phyloP scores from a whole-genome alignment of 2,888 invertebrate genomes.

The Charanyca ferruginea region DNA sequence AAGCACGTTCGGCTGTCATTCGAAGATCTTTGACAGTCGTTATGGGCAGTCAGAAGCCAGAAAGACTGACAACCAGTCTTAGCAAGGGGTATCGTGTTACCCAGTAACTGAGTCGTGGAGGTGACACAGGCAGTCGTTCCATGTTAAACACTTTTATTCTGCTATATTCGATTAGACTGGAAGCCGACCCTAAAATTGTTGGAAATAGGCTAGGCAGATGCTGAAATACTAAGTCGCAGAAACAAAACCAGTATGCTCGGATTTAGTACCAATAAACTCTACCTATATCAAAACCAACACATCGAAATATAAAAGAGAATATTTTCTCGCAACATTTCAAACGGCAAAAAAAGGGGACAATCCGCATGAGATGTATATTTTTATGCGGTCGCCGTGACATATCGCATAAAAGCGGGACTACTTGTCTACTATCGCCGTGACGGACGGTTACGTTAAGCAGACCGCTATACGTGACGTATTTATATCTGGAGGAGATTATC shows the following conservation, averaged over 20 bases:
- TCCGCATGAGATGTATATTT: constrained; percentile 35
- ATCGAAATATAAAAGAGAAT: constrained; percentile 19
- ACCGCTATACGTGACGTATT: constrained; percentile 52
- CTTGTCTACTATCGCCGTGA: constrained; percentile 17
- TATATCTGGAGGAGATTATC: constrained; percentile 50
- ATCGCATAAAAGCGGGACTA: constrained; percentile 23
- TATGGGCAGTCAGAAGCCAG: too few relatives aligned
- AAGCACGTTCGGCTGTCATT: too few relatives aligned
- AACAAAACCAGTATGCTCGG: not conserved
- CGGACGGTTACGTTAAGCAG: constrained; percentile 56
- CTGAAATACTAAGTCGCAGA: too few relatives aligned
- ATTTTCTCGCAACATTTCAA: constrained; percentile 23
- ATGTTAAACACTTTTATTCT: too few relatives aligned
- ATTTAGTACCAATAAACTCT: constrained; percentile 26
- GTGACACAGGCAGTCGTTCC: too few relatives aligned
- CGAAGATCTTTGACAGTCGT: too few relatives aligned
- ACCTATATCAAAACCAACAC: constrained; percentile 22
- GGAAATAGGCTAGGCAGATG: too few relatives aligned
- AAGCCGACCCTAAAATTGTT: too few relatives aligned
- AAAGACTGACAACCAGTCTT: too few relatives aligned
- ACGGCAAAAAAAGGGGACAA: constrained; percentile 36
- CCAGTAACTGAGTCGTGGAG: too few relatives aligned
- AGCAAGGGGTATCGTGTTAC: too few relatives aligned
- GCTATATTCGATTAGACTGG: too few relatives aligned
- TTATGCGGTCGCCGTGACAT: constrained; percentile 55